A percentile compares a stretch with the other conserved stretches of the same genome.
Conservation (phyloP, 1,140 invertebrate species). For the Olivierus martensii region DNA sequence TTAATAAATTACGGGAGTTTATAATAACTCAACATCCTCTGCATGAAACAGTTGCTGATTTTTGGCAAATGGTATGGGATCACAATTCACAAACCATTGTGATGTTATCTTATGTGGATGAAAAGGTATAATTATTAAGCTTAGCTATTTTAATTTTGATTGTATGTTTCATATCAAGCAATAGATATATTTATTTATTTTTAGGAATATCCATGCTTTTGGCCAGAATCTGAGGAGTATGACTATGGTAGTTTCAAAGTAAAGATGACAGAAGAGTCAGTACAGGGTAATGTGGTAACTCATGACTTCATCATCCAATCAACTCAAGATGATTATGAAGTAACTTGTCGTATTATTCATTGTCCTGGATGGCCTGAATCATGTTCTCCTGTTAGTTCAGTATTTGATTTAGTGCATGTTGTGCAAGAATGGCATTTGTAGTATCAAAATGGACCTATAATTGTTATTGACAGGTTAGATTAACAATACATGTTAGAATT, state of each 20-base stretch:
- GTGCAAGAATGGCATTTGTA: conserved; percentile 68
- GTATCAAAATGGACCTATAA: conserved; percentile 77
- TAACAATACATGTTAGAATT: no score
- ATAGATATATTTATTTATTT: no score
- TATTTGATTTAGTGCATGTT: conserved; percentile 48
- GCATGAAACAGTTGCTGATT: conserved; percentile 60
- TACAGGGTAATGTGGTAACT: conserved; percentile 27
- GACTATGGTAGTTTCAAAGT: conserved; percentile 71
- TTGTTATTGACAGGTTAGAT: conserved; percentile 77
- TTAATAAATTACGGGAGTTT: conserved; percentile 18
- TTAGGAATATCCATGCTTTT: conserved; percentile 64
- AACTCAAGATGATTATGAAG: conserved; percentile 77
- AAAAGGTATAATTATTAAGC: no score
- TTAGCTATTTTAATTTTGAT: no score
- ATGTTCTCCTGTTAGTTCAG: conserved; percentile 39
- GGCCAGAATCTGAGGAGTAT: conserved; percentile 59
- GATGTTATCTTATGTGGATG: conserved; percentile 40
- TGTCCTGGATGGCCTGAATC: conserved; percentile 60
- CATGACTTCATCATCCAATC: conserved; percentile 35
- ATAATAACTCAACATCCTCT: conserved; percentile 86
- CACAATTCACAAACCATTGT: conserved; percentile 85
- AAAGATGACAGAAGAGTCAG: conserved; percentile 42
- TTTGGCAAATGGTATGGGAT: conserved; percentile 96
- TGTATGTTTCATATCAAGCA: no score
- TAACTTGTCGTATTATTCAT: conserved; percentile 75